phyloP scores from a whole-genome alignment of 2,113 vertebrate genomes.

The Puffinus mauretanicus region DNA sequence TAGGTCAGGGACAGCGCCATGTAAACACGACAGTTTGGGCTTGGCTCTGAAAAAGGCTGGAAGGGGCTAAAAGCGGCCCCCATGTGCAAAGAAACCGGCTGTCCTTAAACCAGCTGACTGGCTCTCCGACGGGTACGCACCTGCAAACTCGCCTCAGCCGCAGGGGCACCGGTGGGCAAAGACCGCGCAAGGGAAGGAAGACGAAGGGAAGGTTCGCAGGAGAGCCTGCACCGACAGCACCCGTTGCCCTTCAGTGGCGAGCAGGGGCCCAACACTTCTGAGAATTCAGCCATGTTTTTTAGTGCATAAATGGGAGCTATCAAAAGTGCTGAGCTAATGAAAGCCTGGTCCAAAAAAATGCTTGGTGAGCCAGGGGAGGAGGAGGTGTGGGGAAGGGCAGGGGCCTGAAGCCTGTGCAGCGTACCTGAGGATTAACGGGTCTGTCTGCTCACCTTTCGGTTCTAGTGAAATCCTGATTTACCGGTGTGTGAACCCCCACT shows the following conservation, averaged over 20 bases:
- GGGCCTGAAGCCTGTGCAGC: not conserved
- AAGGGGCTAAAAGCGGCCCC: not conserved
- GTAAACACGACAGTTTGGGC: not conserved
- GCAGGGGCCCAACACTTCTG: not conserved
- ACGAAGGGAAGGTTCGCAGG: not conserved
- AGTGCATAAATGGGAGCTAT: not conserved
- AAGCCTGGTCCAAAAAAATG: not conserved
- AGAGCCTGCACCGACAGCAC: not conserved
- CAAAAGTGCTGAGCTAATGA: not conserved
- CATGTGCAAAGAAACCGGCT: not conserved
- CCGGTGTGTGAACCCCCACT: not conserved
- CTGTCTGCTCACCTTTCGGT: not conserved
- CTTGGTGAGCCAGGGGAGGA: not conserved
- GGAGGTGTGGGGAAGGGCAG: too few relatives aligned
- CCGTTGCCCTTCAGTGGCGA: accelerated
- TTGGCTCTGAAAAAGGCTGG: not conserved
- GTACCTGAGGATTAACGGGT: not conserved
- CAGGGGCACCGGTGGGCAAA: not conserved
- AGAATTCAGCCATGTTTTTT: not conserved
- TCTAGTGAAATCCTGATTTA: not conserved
- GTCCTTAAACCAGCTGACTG: not conserved
- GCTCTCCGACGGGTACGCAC: too few relatives aligned
- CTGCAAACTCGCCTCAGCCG: not conserved
- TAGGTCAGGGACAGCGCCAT: accelerated
- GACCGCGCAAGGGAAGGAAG: not conserved